Conservation (phyloP, 2,797 vertebrate species). For the Pempheris klunzingeri region DNA sequence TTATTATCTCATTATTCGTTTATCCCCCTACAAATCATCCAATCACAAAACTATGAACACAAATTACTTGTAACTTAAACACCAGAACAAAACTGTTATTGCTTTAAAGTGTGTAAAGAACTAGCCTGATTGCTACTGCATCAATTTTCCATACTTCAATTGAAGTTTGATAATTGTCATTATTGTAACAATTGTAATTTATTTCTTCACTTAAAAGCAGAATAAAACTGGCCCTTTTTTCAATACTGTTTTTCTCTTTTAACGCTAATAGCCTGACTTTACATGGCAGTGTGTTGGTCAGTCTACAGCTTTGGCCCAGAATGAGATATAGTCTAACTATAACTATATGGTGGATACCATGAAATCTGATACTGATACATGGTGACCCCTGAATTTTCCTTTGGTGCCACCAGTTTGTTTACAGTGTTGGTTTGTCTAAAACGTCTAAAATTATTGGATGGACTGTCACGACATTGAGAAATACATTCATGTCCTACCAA, state of each 20-base stretch:
- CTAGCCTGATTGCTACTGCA: background rate
- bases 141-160: background rate
- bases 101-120: background rate
- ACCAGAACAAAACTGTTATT: background rate
- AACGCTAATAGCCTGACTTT: background rate
- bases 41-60: background rate
- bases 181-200: too few species aligned
- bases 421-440: background rate
- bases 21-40: background rate
- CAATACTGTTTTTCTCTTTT: background rate
- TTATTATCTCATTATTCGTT: background rate
- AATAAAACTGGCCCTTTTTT: background rate
- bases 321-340: background rate
- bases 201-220: background rate
- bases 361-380: background rate
- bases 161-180: too few species aligned
- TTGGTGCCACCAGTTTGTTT: background rate
- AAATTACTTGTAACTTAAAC: background rate
- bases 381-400: background rate
- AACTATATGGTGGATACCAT: background rate
- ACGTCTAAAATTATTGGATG: background rate
- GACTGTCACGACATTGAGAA: background rate
- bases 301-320: background rate
- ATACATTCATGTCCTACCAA: background rate
- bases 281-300: background rate